phyloP scores from a whole-genome alignment of 2,113 vertebrate genomes.

The Sinocyclocheilus anophthalmus region DNA sequence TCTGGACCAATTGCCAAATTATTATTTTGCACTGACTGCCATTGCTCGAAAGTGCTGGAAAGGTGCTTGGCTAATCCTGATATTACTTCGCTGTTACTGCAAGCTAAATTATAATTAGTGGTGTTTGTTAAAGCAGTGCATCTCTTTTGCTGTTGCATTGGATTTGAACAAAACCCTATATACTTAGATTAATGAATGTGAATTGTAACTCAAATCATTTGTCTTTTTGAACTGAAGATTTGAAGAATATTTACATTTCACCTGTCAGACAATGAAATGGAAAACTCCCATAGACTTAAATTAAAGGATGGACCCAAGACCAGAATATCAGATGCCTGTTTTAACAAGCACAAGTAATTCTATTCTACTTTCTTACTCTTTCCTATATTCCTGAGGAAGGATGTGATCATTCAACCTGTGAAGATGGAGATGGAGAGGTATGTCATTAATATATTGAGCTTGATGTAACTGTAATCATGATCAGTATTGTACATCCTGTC shows the following conservation, averaged over 20 bases:
- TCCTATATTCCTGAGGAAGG: neutral
- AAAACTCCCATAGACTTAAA: neutral
- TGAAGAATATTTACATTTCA: neutral
- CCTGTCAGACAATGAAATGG: neutral
- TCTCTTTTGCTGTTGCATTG: no score
- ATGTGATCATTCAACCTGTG: neutral
- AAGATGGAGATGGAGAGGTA: neutral
- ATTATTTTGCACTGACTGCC: no score
- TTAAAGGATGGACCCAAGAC: neutral
- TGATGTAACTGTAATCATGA: neutral
- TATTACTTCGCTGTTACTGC: no score
- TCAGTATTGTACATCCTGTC: conserved; percentile 14
- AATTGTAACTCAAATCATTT: no score
- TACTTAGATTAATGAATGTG: no score
- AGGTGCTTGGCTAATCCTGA: no score
- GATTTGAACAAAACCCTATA: no score
- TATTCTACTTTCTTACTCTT: neutral
- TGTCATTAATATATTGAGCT: neutral
- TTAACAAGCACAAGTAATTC: neutral
- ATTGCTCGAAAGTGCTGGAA: no score
- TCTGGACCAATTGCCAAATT: no score
- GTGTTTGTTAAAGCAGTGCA: no score
- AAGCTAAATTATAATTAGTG: no score
- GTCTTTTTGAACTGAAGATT: no score
- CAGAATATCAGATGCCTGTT: neutral